Evolutionary conservation across 2,888 invertebrate genomes (phyloP).

Genomic region (Saturnia japonica): DNA sequence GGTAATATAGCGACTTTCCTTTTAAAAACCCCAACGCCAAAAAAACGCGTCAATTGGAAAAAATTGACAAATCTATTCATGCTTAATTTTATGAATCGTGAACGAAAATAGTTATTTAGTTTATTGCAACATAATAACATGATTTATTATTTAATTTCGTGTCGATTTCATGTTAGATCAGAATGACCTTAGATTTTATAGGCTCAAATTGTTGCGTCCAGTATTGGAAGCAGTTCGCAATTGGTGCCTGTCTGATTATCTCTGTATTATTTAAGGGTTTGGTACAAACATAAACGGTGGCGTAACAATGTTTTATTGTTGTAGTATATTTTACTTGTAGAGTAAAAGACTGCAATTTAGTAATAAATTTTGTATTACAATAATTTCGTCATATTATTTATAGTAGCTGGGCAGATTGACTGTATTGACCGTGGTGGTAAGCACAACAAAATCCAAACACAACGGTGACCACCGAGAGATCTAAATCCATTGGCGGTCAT

Average conservation of each 20-base stretch:
- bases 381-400: too few relatives aligned
- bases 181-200: conserved; percentile 64
- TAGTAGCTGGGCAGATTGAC: too few relatives aligned
- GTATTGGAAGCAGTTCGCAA: conserved; percentile 45
- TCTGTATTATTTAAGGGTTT: conserved; percentile 28
- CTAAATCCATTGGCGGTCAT: too few relatives aligned
- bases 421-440: too few relatives aligned
- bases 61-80: neutral
- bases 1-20: too few relatives aligned
- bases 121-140: neutral
- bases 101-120: neutral
- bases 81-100: neutral
- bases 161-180: conserved; percentile 33
- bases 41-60: neutral
- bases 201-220: conserved; percentile 59
- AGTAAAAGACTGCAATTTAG: neutral
- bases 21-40: too few relatives aligned
- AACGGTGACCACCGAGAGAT: too few relatives aligned
- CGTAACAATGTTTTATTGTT: neutral
- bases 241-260: conserved; percentile 44
- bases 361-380: too few relatives aligned
- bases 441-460: too few relatives aligned
- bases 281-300: conserved; percentile 26
- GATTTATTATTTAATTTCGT: conserved; percentile 28
- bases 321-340: neutral